Evolutionary conservation across 2,888 invertebrate genomes (phyloP), one percentile per base, ranked within the genome.

Genomic region (Tetanocera ferruginea): DNA sequence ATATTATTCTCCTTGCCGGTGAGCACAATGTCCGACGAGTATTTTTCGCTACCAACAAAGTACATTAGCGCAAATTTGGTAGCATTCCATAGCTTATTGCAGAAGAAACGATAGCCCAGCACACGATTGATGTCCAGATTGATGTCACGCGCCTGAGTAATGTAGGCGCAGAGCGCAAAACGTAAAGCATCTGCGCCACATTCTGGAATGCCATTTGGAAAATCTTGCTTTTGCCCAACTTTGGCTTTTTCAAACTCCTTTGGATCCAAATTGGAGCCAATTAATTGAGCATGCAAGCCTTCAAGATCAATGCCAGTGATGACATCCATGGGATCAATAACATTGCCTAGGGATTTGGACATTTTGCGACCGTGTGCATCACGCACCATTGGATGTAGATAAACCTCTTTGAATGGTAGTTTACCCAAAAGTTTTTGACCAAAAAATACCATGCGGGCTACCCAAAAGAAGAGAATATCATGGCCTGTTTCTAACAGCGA

Each of bases 381-480:
- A 76, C 99, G 93, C 1, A 99, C 95, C 93, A 99, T 97, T 0
- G 99, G 98, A 90, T 99, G 99, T 17, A 99, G 92, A 86, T 97
- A 97, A 0, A 99, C 94, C 91, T 97, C 95, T 82, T 94, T 93
- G 84, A 99, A 99, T 0, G 99, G 99, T 67, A 99, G 91, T 88
- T 95, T 93, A 1, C 96, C 97, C 76, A 97, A 91, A n/a, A 99
- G 91, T 83, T 96, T 93, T 83, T 95, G 94, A 0, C 98, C 97
- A 85, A 99, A 93, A 93, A 99, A 99, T 0, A 99, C 99, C 99
- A 99, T 99, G 80, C 98, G 92, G 0, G 99, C 99, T 5, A 99
- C 99, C 99, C 99, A 99, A 91, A 99, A 99, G 92, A 99, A 99
- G 67, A 99, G 90, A 85, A 99, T 99, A 86, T 97, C 99, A 88